Percentiles rank a stretch among this genome's conserved stretches.
Evolutionary conservation across 2,797 vertebrate species (phyloP).

Genomic region (Malacoraja senta): DNA sequence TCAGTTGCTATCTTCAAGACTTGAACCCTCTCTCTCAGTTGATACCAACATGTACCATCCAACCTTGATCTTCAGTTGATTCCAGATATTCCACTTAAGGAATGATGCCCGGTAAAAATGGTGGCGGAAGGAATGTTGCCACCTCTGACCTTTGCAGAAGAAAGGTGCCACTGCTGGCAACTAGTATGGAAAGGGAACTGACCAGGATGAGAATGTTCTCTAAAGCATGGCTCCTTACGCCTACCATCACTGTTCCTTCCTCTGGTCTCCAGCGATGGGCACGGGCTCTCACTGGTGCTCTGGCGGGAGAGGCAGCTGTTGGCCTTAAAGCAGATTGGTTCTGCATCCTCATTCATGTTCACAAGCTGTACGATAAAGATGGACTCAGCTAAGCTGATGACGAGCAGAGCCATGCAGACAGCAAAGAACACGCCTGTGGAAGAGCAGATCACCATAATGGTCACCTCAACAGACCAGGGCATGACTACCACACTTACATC

Average conservation of each 20-base stretch:
- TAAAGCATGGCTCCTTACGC: slow-evolving; percentile 47
- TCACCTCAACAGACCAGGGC: no score
- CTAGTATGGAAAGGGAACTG: background rate
- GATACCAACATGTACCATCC: no score
- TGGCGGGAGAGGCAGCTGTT: slow-evolving; percentile 59
- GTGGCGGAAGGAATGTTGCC: background rate
- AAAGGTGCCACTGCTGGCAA: background rate
- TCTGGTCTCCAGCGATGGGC: slow-evolving; percentile 58
- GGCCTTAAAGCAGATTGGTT: slow-evolving; percentile 56
- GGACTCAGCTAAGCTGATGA: slow-evolving; percentile 73
- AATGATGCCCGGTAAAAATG: background rate
- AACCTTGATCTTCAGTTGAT: no score
- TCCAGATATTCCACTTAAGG: background rate
- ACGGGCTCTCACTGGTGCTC: slow-evolving; percentile 53
- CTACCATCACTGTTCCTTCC: slow-evolving; percentile 49
- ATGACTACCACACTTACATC: no score
- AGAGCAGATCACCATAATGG: background rate
- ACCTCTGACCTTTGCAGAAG: background rate
- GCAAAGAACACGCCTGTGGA: slow-evolving; percentile 69
- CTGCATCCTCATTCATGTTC: slow-evolving; percentile 56
- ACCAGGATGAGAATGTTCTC: no score
- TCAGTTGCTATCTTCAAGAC: no score
- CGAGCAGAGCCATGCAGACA: slow-evolving; percentile 73
- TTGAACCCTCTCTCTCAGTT: no score
- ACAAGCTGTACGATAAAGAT: slow-evolving; percentile 74